Percentiles rank a stretch among this genome's conserved stretches.
These are phyloP conservation scores for Rhineura floridana DNA, from an alignment of 2,113 vertebrate genomes.

Conservation along the genomic window DNA sequence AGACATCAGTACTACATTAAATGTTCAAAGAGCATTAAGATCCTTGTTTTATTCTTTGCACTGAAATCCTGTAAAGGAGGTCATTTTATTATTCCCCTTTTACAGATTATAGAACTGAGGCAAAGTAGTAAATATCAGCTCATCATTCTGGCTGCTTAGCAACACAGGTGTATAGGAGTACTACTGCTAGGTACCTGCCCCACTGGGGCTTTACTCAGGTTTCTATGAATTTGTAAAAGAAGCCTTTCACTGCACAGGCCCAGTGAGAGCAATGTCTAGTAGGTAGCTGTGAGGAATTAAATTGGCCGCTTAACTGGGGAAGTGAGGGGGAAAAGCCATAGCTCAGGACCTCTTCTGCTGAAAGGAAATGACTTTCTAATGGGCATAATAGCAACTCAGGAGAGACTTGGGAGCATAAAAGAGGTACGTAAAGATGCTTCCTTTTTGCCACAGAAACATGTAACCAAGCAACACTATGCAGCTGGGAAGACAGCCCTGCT, in stretches of 20 bases:
- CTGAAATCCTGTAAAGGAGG: neutral
- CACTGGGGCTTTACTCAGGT: neutral
- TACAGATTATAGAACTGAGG: neutral
- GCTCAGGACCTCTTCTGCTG: neutral
- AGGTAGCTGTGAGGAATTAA: neutral
- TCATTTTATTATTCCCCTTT: neutral
- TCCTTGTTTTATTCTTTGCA: neutral
- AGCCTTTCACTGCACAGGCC: neutral
- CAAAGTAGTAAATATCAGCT: neutral
- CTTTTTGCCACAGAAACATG: neutral
- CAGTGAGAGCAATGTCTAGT: neutral
- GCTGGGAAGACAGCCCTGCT: neutral
- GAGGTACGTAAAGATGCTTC: neutral
- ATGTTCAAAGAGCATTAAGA: neutral
- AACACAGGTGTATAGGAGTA: neutral
- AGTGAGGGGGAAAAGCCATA: neutral
- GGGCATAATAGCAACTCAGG: neutral
- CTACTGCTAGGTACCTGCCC: neutral
- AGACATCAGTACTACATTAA: neutral
- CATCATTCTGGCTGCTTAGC: neutral
- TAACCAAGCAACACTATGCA: neutral
- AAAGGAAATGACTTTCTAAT: neutral
- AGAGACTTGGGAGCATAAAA: neutral
- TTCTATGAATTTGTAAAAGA: neutral
- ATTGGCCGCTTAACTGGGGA: neutral